Conservation (phyloP, 1,140 invertebrate species). For the Thaumatotibia leucotreta region DNA sequence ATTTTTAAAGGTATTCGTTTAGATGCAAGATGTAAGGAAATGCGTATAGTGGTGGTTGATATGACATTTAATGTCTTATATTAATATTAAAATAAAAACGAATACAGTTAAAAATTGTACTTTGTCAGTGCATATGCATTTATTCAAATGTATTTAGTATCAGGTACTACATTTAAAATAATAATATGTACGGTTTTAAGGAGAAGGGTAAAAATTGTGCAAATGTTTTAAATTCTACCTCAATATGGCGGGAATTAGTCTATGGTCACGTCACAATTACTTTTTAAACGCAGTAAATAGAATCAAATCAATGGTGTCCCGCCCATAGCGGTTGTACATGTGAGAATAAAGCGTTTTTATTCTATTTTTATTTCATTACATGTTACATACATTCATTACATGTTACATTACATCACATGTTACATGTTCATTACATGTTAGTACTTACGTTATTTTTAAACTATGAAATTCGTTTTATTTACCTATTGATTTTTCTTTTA, state of each 20-base stretch:
- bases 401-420: no score
- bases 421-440: no score
- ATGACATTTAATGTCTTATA: no score
- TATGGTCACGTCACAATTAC: background rate
- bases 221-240: background rate
- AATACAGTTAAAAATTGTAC: no score
- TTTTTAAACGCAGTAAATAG: background rate
- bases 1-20: no score
- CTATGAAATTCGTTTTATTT: slow-evolving; percentile 29
- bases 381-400: no score
- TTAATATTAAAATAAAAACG: no score
- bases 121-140: background rate
- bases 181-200: background rate
- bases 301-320: slow-evolving; percentile 8
- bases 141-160: background rate
- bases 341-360: slow-evolving; percentile 23
- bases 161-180: background rate
- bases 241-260: background rate
- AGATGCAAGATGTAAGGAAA: no score
- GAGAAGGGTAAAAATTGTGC: background rate
- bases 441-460: slow-evolving; percentile 76
- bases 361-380: slow-evolving; percentile 74
- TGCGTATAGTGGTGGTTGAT: no score
- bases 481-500: no score
- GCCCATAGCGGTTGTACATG: slow-evolving; percentile 6